phyloP scores from a whole-genome alignment of 2,113 vertebrate genomes.

The Numenius arquata region DNA sequence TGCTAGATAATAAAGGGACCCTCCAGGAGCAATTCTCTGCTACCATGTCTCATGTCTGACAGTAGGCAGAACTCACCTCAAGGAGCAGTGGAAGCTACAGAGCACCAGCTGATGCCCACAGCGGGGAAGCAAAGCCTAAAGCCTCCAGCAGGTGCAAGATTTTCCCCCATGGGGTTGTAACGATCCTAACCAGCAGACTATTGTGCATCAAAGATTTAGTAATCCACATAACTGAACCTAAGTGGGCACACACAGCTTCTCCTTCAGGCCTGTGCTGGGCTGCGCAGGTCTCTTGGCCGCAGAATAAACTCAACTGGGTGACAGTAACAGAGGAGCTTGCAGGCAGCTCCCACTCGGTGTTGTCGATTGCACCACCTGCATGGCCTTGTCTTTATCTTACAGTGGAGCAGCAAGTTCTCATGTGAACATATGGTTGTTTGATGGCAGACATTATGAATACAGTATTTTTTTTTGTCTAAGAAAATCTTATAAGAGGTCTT shows the following conservation, averaged over 20 bases:
- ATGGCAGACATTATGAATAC: neutral
- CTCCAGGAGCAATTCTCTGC: neutral
- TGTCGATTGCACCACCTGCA: neutral
- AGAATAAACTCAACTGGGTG: neutral
- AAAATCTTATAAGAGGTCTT: neutral
- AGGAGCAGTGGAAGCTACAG: neutral
- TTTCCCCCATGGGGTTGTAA: neutral
- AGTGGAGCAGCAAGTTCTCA: neutral
- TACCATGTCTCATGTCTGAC: neutral
- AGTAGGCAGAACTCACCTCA: neutral
- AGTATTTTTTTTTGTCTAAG: neutral
- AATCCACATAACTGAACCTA: fast-evolving
- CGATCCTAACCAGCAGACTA: neutral
- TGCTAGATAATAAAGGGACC: neutral
- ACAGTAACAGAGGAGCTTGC: neutral
- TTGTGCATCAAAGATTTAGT: neutral
- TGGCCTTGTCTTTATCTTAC: neutral
- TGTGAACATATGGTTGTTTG: neutral
- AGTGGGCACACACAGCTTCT: neutral
- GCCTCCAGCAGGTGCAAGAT: neutral
- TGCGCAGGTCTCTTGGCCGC: neutral
- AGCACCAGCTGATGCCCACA: neutral
- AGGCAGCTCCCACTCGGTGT: neutral
- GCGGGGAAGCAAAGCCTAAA: neutral
- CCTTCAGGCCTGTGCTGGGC: neutral